These are phyloP conservation scores for Dendrocincla fuliginosa DNA, from an alignment of 2,797 vertebrate genomes.

Conservation along the genomic window DNA sequence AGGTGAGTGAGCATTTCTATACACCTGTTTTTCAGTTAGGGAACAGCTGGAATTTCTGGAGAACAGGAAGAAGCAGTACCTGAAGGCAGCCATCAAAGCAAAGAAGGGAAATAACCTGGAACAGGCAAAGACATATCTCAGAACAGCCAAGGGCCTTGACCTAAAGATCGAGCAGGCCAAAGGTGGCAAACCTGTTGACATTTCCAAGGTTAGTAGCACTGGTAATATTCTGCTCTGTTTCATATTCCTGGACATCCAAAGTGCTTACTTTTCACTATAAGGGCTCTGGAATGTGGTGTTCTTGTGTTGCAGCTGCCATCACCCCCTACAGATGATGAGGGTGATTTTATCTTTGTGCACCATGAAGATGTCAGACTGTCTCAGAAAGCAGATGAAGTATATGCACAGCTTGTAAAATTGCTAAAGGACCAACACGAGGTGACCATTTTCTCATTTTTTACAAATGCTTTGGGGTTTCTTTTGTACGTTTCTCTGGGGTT, in stretches of 20 bases:
- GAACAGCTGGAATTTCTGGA: slow-evolving; percentile 90
- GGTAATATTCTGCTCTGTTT: not conserved
- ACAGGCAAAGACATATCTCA: slow-evolving; percentile 87
- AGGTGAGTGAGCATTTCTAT: not conserved
- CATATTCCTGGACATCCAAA: not conserved
- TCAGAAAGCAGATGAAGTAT: slow-evolving; percentile 89
- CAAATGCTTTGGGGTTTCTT: not conserved
- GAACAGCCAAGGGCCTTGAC: slow-evolving; percentile 86
- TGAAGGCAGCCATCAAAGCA: slow-evolving; percentile 91
- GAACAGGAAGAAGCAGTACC: slow-evolving; percentile 88
- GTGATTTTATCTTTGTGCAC: slow-evolving; percentile 93
- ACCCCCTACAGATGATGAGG: slow-evolving; percentile 88
- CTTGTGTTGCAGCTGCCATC: slow-evolving; percentile 85
- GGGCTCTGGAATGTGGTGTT: not conserved
- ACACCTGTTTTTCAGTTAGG: slow-evolving; percentile 72
- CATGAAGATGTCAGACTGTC: slow-evolving; percentile 89
- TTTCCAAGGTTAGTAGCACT: slow-evolving; percentile 82
- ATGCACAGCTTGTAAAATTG: slow-evolving; percentile 86
- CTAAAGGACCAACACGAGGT: slow-evolving; percentile 92
- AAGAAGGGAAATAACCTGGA: slow-evolving; percentile 91
- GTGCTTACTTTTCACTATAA: not conserved
- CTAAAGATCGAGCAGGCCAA: slow-evolving; percentile 84
- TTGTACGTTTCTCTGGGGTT: not conserved
- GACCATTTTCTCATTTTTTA: not conserved
- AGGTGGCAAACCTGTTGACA: slow-evolving; percentile 82